These are phyloP conservation scores for Xenopus petersii DNA, from an alignment of 2,797 vertebrate species.

Conservation along the genomic window DNA sequence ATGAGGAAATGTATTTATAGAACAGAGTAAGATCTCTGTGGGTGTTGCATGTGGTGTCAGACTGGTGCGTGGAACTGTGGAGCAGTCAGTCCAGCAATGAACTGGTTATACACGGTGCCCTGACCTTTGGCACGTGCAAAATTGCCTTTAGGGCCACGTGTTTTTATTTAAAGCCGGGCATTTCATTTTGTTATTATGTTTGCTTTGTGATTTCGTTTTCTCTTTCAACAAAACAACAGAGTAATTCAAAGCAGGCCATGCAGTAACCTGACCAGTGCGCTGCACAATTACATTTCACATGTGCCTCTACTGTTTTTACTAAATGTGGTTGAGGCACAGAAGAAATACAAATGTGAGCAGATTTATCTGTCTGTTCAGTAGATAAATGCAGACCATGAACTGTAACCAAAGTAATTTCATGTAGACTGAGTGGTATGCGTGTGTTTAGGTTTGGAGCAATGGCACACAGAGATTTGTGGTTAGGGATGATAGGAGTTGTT, in stretches of 20 bases:
- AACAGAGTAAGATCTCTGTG: neutral
- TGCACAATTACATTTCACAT: conserved; percentile 10
- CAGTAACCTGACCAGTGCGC: conserved; percentile 50
- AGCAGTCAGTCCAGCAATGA: neutral
- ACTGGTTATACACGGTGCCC: conserved; percentile 1
- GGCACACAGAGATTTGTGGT: conserved; percentile 32
- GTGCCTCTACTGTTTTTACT: conserved; percentile 14
- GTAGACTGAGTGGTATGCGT: conserved; percentile 31
- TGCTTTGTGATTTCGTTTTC: conserved; percentile 54
- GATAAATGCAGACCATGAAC: conserved; percentile 43
- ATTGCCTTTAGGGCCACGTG: conserved; percentile 28
- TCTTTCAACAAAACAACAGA: conserved; percentile 46
- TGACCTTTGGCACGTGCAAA: conserved; percentile 24
- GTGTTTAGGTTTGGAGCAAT: conserved; percentile 22
- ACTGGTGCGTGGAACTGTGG: neutral
- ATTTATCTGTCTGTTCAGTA: conserved; percentile 45
- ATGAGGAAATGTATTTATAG: conserved; percentile 17
- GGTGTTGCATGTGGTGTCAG: too few relatives aligned
- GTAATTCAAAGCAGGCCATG: conserved; percentile 56
- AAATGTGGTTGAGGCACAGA: conserved; percentile 36
- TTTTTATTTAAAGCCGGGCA: conserved; percentile 52
- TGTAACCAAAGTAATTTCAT: conserved; percentile 46
- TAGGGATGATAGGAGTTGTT: neutral
- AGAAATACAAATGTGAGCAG: conserved; percentile 33
- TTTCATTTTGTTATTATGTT: conserved; percentile 55